Evolutionary conservation across 2,113 vertebrate species (phyloP), one percentile per base, ranked within the genome.

Genomic region (Alethe castanea): DNA sequence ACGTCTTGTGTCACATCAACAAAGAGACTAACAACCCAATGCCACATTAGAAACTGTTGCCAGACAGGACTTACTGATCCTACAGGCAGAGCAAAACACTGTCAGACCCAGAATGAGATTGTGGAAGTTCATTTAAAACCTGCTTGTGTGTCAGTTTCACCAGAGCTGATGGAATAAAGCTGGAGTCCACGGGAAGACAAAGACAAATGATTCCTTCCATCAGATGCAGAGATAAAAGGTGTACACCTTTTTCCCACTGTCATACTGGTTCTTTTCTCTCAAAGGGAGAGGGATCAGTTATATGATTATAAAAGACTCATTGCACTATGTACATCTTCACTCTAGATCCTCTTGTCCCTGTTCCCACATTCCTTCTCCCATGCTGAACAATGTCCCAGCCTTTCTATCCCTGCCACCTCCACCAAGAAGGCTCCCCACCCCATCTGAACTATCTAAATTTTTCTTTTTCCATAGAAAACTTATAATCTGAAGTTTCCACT

Each of bases 131-230:
- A 5, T 60, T 71, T 70, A 47, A 79, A 82, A 71, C 6, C 19
- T 31, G 8, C 12, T 70, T 35, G 19, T 44, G 38, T 9, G 6
- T 24, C 36, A 79, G 42, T 48, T 36, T 29, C 66, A 66, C 8
- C 16, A 53, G 18, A 86, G 15, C 4, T 33, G 15, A 62, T 36
- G 33, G 12, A 81, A 64, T 26, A 54, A 90, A 87, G 8, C 54
- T 40, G 42, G 45, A 89, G 52, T 9, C 33, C 24, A 24, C 0
- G 0, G 36, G 19, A 72, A 17, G 14, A 38, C 5, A 62, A 70
- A 19, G 10, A 80, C 24, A 20, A 19, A 24, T 1, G 0, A 72
- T 29, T 48, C 36, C 19, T 72, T 77, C 36, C 19, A 13, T 64
- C 16, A 50, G 22, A 42, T 36, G 22, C 19, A 69, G 23, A 77